Evolutionary conservation across 2,797 vertebrate genomes (phyloP), one percentile per base, ranked within the genome.

Genomic region (Pogoniulus pusillus): DNA sequence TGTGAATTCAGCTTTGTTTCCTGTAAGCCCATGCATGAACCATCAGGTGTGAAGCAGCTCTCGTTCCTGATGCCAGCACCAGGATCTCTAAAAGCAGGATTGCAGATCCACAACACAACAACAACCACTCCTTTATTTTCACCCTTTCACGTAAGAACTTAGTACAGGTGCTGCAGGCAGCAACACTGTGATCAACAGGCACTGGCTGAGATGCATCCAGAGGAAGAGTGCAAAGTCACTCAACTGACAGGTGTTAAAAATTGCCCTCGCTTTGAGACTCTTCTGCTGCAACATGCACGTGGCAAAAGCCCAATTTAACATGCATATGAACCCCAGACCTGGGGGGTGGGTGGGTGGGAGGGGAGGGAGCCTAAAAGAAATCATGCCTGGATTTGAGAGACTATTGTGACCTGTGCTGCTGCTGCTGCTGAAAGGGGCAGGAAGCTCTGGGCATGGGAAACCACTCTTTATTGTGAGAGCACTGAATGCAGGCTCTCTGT

Each of bases 241-340:
- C 58, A 82, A 47, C 23, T 64, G 18, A 65, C 5, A 72, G 75
- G 77, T 84, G 41, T 47, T 12, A 4, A 55, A 82, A 86, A 43
- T 55, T 51, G 69, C 4, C 45, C 8, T 80, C 18, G 22, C 84
- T 91, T 81, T 93, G 82, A 90, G 87, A 69, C 23, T 74, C 47
- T 85, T 35, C 54, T 94, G 86, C 87, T 87, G 66, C 73, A 89
- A 72, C 84, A 24, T 0, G 72, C 43, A 17, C 12, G 1, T 82
- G 65, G 82, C 27, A 69, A 81, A 89, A 93, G 92, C 93, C 47
- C 32, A 18, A 49, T 96, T 94, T 94, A 94, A 95, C 92, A 85
- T 95, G 94, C 75, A 53, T 63, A 6, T 59, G 45, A 85, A 84
- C 87, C 92, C 84, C 86, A 89, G 84, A 90, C 78, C 75, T 64